Base-by-base conservation (phyloP, 2,797 vertebrate species). In the Hypotaenidia okinawae region DNA sequence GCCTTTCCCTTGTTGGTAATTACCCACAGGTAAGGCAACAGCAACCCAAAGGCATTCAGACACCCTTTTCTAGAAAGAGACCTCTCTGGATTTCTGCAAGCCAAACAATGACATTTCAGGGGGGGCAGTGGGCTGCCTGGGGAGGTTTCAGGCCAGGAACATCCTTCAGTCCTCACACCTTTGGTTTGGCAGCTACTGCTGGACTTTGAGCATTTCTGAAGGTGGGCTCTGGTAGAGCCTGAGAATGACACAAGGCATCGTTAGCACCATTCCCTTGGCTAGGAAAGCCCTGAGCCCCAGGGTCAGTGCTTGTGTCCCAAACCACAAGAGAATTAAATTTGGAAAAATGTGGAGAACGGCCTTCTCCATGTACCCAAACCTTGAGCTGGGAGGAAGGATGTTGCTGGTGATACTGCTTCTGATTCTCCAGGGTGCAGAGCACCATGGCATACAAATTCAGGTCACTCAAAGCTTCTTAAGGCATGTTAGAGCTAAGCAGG, bases 221-320 rank as follows among this genome's bases (percentile, higher is more conserved):
- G 22, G 47, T 47, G 47, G 22, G 11, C 22, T 21, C 47, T 47
- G 47, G 22, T 47, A 23, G 47, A 23, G 22, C 47, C 47, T 47
- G 47, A 47, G 23, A 47, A 47, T 47, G 47, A 47, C 47, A 11
- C 12, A 47, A 23, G 47, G 47, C 47, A 47, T 23, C 6, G 11
- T 47, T 23, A 47, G 47, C 21, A 23, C 47, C 47, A 47, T 47
- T 23, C 47, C 47, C 21, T 47, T 47, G 47, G 21, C 47, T 23
- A 47, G 47, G 47, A 47, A 11, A 47, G 47, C 22, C 21, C 22
- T 47, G 47, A 47, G 47, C 55, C 97, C n/a, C n/a, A n/a, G n/a
- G 97, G 66, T 95, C 98, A 2, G 94, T 95, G 62, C 98, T 99
- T 93, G 67, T 97, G 37, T 98, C 98, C 61, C 98, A 94, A 97